Evolutionary conservation across 1,140 invertebrate species (phyloP).

Genomic region (Zaprionus vittiger): DNA sequence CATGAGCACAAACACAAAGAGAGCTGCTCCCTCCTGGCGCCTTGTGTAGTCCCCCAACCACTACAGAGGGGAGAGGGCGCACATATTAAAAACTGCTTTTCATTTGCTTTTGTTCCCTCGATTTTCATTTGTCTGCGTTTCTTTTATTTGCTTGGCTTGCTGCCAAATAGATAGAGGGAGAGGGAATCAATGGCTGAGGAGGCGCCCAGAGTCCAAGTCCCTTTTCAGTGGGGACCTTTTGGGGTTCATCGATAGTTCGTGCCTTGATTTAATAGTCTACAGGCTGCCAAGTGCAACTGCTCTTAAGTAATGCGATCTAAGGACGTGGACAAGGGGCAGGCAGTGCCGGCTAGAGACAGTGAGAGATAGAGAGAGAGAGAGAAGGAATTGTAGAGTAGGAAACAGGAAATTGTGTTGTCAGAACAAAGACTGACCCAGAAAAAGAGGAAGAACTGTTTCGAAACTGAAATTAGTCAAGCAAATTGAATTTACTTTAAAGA

Average conservation of each 20-base stretch:
- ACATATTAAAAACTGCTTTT: slow-evolving; percentile 76
- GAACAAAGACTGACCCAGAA: neutral
- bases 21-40: slow-evolving; percentile 41
- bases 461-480: neutral
- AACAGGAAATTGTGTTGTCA: slow-evolving; percentile 6
- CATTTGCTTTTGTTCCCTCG: slow-evolving; percentile 42
- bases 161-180: slow-evolving; percentile 54
- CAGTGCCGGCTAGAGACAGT: neutral
- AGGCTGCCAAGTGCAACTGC: slow-evolving; percentile 69
- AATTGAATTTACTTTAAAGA: slow-evolving; percentile 3
- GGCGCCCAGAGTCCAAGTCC: neutral
- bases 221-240: neutral
- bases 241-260: slow-evolving; percentile 77
- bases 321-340: neutral
- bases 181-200: neutral
- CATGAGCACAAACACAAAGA: slow-evolving; percentile 32
- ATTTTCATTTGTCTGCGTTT: slow-evolving; percentile 44
- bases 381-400: neutral
- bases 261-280: slow-evolving; percentile 79
- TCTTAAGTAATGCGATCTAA: slow-evolving; percentile 28
- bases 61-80: slow-evolving; percentile 1
- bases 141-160: slow-evolving; percentile 56
- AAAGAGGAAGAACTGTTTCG: neutral
- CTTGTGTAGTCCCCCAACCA: slow-evolving; percentile 61
- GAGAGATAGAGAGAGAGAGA: neutral